phyloP scores from a whole-genome alignment of 2,888 invertebrate genomes.

The Vannuccia rotundouncinata region DNA sequence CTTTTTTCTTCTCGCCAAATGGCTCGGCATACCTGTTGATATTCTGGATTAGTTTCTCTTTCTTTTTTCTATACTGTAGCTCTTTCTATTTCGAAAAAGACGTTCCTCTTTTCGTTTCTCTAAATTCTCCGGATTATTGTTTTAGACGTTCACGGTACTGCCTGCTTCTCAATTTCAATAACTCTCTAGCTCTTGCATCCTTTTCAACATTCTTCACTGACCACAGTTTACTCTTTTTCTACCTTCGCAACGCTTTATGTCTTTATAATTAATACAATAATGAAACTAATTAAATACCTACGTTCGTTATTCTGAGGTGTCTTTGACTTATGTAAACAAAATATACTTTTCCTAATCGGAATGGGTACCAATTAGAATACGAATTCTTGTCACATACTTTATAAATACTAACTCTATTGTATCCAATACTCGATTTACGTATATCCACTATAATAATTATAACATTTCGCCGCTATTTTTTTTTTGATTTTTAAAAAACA shows the following conservation, averaged over 20 bases:
- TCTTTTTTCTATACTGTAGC: conserved; percentile 15
- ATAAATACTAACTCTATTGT: conserved; percentile 22
- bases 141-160: conserved; percentile 19
- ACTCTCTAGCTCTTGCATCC: conserved; percentile 5
- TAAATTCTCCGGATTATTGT: conserved; percentile 14
- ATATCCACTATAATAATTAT: conserved; percentile 4
- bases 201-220: conserved; percentile 15
- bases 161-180: conserved; percentile 20
- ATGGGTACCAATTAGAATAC: neutral
- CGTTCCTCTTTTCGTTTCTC: conserved; percentile 8
- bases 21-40: conserved; percentile 20
- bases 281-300: neutral
- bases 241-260: conserved; percentile 6
- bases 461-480: neutral
- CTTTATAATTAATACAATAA: neutral
- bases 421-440: conserved; percentile 15
- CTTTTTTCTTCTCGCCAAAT: conserved; percentile 20
- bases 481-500: neutral
- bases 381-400: neutral
- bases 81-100: conserved; percentile 8
- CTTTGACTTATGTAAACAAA: conserved; percentile 15
- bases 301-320: conserved; percentile 11
- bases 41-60: conserved; percentile 9
- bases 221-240: conserved; percentile 9
- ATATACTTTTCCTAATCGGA: conserved; percentile 1